These are phyloP conservation scores for Drosophila emarginata DNA, from an alignment of 2,888 invertebrate genomes.

Conservation along the genomic window DNA sequence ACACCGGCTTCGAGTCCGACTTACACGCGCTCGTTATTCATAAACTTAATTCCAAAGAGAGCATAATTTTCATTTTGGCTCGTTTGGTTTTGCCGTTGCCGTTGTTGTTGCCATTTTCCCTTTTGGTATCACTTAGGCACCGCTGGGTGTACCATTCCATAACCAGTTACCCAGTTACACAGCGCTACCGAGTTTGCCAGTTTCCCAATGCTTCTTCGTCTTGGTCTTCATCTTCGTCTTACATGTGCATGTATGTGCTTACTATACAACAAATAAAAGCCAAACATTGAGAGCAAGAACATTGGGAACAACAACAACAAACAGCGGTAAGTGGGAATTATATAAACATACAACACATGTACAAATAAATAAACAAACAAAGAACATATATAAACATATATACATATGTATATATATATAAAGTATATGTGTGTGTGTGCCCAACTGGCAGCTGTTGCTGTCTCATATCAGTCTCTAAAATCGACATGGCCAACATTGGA, in stretches of 20 bases:
- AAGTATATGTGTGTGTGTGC: background rate
- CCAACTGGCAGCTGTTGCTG: slow-evolving; percentile 62
- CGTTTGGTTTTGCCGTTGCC: slow-evolving; percentile 42
- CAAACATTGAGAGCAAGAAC: slow-evolving; percentile 53
- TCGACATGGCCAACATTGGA: slow-evolving; percentile 47
- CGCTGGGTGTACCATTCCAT: background rate
- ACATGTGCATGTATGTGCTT: background rate
- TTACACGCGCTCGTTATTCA: slow-evolving; percentile 69
- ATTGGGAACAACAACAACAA: slow-evolving; percentile 8
- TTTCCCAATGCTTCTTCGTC: background rate
- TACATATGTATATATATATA: slow-evolving; percentile 6
- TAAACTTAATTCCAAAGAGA: slow-evolving; percentile 75
- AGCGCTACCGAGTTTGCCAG: background rate
- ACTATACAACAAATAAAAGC: slow-evolving; percentile 62
- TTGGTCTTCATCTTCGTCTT: background rate
- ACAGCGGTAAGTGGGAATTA: slow-evolving; percentile 69
- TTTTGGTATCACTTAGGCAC: slow-evolving; percentile 21
- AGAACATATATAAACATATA: background rate
- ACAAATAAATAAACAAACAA: slow-evolving; percentile 28
- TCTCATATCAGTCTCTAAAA: slow-evolving; percentile 59
- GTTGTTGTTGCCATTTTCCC: slow-evolving; percentile 19
- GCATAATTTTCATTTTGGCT: slow-evolving; percentile 72
- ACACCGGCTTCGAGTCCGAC: slow-evolving; percentile 35
- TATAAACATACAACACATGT: slow-evolving; percentile 43
- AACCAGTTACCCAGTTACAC: background rate